Conservation (phyloP, 2,888 invertebrate genomes). For the Monochamus alternatus region DNA sequence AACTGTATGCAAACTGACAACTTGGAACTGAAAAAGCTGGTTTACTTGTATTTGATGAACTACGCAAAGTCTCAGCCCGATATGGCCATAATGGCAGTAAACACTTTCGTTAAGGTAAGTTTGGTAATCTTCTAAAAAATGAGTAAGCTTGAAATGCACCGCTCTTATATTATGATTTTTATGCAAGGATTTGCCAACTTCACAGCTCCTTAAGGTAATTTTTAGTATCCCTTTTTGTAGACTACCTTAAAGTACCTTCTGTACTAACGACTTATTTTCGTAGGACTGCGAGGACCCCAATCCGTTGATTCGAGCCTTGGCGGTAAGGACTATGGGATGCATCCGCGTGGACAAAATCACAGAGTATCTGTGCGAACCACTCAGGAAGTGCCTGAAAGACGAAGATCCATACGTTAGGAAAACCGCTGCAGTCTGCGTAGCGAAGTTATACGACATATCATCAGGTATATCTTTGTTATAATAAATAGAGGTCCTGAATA, state of each 20-base stretch:
- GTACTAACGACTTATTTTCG: constrained; percentile 8
- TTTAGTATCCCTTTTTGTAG: constrained; percentile 36
- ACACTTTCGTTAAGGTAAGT: constrained; percentile 98
- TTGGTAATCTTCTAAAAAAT: constrained; percentile 6
- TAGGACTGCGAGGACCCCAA: constrained; percentile 99
- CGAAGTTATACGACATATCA: constrained; percentile 97
- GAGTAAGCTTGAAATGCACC: constrained; percentile 52
- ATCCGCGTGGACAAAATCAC: constrained; percentile 99
- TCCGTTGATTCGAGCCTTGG: constrained; percentile 97
- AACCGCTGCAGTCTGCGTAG: constrained; percentile 99
- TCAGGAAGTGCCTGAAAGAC: constrained; percentile 94
- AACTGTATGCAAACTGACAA: constrained; percentile 99
- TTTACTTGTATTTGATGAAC: constrained; percentile 99
- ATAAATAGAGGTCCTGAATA: neutral
- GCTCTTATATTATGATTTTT: constrained; percentile 55
- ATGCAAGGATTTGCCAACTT: constrained; percentile 78
- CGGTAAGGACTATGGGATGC: constrained; percentile 99
- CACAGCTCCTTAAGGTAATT: constrained; percentile 79
- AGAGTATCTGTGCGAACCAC: constrained; percentile 98
- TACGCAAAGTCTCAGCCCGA: constrained; percentile 99
- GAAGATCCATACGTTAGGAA: constrained; percentile 98
- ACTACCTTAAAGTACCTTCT: neutral
- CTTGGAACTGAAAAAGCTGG: constrained; percentile 97
- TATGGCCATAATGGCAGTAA: constrained; percentile 99
- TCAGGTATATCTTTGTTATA: constrained; percentile 70